Base-by-base conservation (phyloP, 2,113 vertebrate species). In the Symphodus melops region DNA sequence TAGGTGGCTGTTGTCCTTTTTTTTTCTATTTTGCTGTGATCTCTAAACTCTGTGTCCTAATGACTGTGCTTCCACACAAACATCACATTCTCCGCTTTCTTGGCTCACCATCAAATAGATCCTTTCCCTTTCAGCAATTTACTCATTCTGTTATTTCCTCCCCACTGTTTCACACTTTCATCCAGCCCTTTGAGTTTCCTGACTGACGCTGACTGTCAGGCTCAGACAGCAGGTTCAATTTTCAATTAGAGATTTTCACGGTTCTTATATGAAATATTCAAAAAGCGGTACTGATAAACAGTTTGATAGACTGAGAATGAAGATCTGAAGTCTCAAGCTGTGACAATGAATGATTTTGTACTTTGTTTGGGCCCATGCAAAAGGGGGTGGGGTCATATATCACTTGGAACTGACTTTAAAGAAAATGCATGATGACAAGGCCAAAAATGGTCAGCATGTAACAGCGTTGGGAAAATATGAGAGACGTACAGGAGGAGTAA, bases 61-160 rank as follows among this genome's bases (percentile, higher is more conserved):
- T 69, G 63, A 60, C 54, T 17, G 46, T n/a, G 21, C 48, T 66
- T 70, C 33, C 33, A 19, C 44, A 55, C 42, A 61, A 44, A 55
- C 57, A n/a, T 51, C 20, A 19, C 46, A 19, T 59, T 72, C 37
- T 51, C 52, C 0, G 10, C 72, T 46, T 44, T 62, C 59, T 46
- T 46, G 20, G 7, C 72, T 46, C 39, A 39, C 67, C 55, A 53
- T 82, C 68, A 75, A 78, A 72, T 49, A 75, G 17, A 70, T 68
- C 41, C 42, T 13, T 63, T 59, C 36, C 69, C 57, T 57, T 37
- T 13, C 67, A 66, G 78, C 46, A 36, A 9, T 62, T 59, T 76
- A 52, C 69, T 72, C 71, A 58, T 48, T 56, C 75, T 64, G 63
- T 88, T 77, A 80, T 84, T 74, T 73, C 49, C 61, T 41, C 8